Evolutionary conservation across 2,113 vertebrate species (phyloP).

Genomic region (Corvus hawaiiensis): DNA sequence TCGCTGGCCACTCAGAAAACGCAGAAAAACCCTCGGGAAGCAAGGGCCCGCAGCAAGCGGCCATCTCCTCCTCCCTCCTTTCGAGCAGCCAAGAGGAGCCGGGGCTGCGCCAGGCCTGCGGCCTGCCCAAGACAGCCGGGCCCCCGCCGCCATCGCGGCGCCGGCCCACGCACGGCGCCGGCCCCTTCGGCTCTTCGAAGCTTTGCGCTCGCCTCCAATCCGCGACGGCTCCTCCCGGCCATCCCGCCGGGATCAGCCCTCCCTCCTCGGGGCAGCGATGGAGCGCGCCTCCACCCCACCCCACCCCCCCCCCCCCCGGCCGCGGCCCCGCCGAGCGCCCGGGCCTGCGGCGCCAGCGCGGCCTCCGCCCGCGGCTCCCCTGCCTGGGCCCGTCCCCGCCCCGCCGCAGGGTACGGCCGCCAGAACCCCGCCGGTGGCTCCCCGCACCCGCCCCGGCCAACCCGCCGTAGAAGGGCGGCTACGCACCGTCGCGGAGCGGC

Average conservation of each 20-base stretch:
- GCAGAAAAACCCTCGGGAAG: background rate
- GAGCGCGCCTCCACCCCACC: background rate
- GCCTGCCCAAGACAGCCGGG: background rate
- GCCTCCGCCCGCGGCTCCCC: background rate
- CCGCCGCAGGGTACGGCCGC: background rate
- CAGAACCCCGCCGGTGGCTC: background rate
- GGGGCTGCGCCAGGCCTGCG: background rate
- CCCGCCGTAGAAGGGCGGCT: background rate
- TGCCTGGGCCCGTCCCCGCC: background rate
- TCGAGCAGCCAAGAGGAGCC: background rate
- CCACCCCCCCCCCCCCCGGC: too few relatives aligned
- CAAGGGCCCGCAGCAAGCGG: rapidly evolving
- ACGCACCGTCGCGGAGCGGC: background rate
- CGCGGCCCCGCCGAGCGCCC: too few relatives aligned
- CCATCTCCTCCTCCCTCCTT: background rate
- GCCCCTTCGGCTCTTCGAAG: background rate
- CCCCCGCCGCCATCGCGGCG: background rate
- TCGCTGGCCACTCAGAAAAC: background rate
- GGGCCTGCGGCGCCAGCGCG: background rate
- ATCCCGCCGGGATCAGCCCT: background rate
- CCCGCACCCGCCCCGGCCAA: background rate
- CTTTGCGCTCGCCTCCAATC: background rate
- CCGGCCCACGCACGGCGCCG: background rate
- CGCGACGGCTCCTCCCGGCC: background rate
- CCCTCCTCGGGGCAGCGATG: background rate